These are phyloP conservation scores for Antechinus flavipes DNA, from an alignment of 2,113 vertebrate genomes.

Conservation along the genomic window DNA sequence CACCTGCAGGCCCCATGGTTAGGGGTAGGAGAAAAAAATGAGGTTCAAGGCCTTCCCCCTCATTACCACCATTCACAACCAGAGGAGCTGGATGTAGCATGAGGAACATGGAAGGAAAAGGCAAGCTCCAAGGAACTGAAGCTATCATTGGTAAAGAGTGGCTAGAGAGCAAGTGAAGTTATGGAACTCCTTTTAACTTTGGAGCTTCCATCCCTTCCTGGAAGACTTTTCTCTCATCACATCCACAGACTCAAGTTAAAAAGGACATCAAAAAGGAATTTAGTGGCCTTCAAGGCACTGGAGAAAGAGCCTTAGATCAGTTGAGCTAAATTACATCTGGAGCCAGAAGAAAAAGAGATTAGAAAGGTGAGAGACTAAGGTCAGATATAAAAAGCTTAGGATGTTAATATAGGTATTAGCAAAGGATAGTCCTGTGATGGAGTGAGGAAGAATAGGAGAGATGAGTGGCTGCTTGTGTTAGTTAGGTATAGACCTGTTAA, in stretches of 20 bases:
- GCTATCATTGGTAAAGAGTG: background rate
- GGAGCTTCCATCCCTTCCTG: background rate
- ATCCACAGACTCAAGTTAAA: background rate
- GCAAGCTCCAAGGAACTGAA: background rate
- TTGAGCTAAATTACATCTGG: background rate
- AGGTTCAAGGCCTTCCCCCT: background rate
- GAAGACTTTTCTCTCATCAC: background rate
- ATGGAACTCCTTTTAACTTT: background rate
- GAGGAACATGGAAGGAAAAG: background rate
- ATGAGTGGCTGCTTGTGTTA: background rate
- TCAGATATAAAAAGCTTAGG: background rate
- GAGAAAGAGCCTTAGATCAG: background rate
- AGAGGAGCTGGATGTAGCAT: background rate
- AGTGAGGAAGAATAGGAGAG: background rate
- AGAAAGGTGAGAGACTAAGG: background rate
- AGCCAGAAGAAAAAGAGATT: background rate
- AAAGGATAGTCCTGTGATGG: background rate
- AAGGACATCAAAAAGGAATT: background rate
- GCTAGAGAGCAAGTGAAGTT: background rate
- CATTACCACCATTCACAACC: background rate
- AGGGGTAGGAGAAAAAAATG: background rate
- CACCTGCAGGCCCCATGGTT: conserved; percentile 55
- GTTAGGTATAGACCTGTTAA: background rate
- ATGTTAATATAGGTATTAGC: background rate
- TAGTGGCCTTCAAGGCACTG: background rate